Evolutionary conservation across 2,888 invertebrate genomes (phyloP).

Genomic region (Stenchaetothrips biformis): DNA sequence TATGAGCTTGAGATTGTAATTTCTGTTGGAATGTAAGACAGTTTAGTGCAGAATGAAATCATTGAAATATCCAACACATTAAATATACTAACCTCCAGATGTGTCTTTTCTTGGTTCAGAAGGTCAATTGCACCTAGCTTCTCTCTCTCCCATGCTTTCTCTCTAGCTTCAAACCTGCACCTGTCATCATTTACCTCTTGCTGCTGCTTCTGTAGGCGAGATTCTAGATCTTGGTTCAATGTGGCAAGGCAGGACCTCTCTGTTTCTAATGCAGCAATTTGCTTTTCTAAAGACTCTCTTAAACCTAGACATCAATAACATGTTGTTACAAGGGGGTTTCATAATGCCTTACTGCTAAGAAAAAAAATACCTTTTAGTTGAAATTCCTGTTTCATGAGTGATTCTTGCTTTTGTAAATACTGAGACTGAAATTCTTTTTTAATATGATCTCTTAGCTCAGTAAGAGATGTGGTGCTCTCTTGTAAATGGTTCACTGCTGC

Average conservation of each 20-base stretch:
- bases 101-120: neutral
- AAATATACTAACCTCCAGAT: neutral
- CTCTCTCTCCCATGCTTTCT: constrained; percentile 5
- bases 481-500: neutral
- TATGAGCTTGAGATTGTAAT: neutral
- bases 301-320: neutral
- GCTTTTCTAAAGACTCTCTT: neutral
- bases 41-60: neutral
- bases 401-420: neutral
- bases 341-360: neutral
- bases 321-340: neutral
- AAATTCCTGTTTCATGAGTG: neutral
- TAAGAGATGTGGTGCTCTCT: neutral
- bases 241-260: neutral
- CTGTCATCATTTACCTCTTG: neutral
- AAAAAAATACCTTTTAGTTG: neutral
- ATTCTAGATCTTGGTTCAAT: neutral
- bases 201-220: neutral
- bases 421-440: neutral
- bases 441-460: neutral
- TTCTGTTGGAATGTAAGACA: neutral
- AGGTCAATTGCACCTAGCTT: constrained; percentile 2
- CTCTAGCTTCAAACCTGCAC: neutral
- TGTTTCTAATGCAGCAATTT: neutral
- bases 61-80: neutral